phyloP scores from a whole-genome alignment of 2,797 vertebrate species.

The Sebastes jordani region DNA sequence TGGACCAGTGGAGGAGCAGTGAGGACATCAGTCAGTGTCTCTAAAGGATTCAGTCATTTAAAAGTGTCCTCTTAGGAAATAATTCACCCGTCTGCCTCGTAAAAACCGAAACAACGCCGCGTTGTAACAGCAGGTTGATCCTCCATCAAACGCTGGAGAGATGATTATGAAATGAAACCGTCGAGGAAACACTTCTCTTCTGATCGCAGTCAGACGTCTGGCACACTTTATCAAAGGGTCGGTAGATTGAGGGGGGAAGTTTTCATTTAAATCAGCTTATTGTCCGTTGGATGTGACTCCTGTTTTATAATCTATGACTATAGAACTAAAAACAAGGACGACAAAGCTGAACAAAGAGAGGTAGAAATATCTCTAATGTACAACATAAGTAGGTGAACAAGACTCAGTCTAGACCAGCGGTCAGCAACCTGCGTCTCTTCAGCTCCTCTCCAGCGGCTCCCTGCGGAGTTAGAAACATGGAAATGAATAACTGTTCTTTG shows the following conservation, averaged over 20 bases:
- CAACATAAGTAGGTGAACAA: no score
- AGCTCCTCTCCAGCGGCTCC: no score
- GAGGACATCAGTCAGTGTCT: conserved; percentile 13
- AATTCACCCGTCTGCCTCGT: not conserved
- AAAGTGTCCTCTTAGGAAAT: not conserved
- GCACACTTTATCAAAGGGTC: not conserved
- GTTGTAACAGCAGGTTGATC: not conserved
- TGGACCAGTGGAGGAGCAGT: not conserved
- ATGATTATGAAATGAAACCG: not conserved
- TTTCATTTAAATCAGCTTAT: not conserved
- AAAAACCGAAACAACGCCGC: not conserved
- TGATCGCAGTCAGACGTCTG: not conserved
- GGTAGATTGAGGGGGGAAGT: not conserved
- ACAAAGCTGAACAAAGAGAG: no score
- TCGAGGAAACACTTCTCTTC: not conserved
- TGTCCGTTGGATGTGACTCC: not conserved
- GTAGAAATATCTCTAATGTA: no score
- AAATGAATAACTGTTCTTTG: no score
- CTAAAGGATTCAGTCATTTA: not conserved
- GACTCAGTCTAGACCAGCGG: no score
- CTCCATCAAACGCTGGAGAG: not conserved
- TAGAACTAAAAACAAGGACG: no score
- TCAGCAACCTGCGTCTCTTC: no score
- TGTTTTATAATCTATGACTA: no score
- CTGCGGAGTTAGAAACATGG: accelerated